These are phyloP conservation scores for Eptatretus burgeri DNA, from an alignment of 2,113 vertebrate genomes.

Conservation along the genomic window DNA sequence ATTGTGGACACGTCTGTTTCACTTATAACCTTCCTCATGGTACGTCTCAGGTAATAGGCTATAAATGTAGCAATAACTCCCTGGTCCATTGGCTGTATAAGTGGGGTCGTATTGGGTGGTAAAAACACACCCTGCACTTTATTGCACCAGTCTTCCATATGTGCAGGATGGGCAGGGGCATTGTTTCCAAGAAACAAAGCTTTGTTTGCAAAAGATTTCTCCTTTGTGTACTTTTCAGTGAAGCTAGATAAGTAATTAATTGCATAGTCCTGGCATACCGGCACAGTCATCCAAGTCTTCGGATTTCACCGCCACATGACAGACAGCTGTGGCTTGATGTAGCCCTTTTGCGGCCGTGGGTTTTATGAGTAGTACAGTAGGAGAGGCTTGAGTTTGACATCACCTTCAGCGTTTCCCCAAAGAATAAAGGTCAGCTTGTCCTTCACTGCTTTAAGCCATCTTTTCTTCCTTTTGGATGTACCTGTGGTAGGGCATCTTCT, in stretches of 20 bases:
- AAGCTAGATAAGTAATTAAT: background rate
- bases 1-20: background rate
- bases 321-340: background rate
- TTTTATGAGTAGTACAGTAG: background rate
- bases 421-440: no score
- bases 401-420: background rate
- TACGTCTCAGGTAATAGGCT: background rate
- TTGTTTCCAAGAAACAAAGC: conserved; percentile 5
- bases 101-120: background rate
- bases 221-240: background rate
- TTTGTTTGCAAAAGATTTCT: background rate
- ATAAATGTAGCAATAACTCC: background rate
- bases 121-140: background rate
- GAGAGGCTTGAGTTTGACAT: no score
- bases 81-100: conserved; percentile 1
- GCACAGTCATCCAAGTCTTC: background rate
- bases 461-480: no score
- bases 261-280: background rate
- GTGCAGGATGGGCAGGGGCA: conserved; percentile 5
- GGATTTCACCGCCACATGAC: background rate
- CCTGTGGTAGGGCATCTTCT: no score
- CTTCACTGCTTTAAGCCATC: no score
- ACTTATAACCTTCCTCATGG: background rate
- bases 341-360: background rate
- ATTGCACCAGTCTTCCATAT: background rate